phyloP scores from a whole-genome alignment of 2,888 invertebrate species.

The Saturnia pavonia region DNA sequence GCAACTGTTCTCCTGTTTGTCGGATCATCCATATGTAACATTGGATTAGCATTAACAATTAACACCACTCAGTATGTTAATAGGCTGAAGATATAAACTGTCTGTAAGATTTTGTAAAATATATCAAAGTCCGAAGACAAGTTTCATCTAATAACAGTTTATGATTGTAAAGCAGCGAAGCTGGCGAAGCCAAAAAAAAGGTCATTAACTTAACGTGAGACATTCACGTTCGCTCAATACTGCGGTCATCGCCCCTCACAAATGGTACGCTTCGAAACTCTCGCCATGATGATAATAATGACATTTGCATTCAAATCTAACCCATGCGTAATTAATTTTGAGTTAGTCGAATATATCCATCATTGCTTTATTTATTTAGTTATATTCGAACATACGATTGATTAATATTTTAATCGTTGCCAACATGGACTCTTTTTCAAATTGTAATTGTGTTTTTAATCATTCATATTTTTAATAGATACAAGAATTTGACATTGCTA shows the following conservation, averaged over 20 bases:
- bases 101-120: background rate
- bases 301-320: slow-evolving; percentile 20
- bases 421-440: background rate
- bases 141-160: slow-evolving; percentile 17
- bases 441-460: too few species aligned
- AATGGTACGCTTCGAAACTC: slow-evolving; percentile 51
- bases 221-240: slow-evolving; percentile 79
- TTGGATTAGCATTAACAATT: background rate
- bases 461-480: too few species aligned
- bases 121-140: background rate
- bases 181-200: slow-evolving; percentile 76
- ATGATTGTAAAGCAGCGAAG: slow-evolving; percentile 36
- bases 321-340: slow-evolving; percentile 5
- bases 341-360: background rate
- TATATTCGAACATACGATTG: background rate
- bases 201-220: slow-evolving; percentile 80
- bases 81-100: background rate
- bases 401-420: background rate
- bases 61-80: background rate
- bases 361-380: background rate
- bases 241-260: slow-evolving; percentile 78
- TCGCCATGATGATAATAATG: slow-evolving; percentile 38
- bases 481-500: too few species aligned
- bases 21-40: background rate
- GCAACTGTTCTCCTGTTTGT: too few species aligned